phyloP scores from a whole-genome alignment of 2,113 vertebrate genomes.

The Peromyscus polionotus region DNA sequence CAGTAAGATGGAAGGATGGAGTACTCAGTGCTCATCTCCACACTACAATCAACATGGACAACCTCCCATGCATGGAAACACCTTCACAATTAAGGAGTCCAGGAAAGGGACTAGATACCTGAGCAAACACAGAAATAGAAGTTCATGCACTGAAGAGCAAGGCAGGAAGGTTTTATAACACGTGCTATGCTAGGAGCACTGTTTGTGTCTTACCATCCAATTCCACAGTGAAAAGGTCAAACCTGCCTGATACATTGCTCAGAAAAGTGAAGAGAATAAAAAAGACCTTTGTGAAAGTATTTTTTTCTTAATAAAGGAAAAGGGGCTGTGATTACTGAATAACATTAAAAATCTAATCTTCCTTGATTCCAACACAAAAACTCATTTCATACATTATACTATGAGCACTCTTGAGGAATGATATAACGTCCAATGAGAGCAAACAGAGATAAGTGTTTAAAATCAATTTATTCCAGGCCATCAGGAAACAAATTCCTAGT shows the following conservation, averaged over 20 bases:
- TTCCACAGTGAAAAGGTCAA: not conserved
- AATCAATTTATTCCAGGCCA: not conserved
- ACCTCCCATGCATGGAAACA: not conserved
- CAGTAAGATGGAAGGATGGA: not conserved
- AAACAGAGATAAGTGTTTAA: constrained; percentile 2
- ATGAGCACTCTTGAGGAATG: not conserved
- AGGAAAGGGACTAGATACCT: no score
- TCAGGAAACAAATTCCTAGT: not conserved
- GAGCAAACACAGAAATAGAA: not conserved
- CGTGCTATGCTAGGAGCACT: not conserved
- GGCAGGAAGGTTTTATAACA: not conserved
- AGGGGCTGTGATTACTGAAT: not conserved
- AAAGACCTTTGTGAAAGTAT: not conserved
- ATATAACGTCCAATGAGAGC: not conserved
- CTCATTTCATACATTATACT: not conserved
- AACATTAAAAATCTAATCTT: not conserved
- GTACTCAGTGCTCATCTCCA: no score
- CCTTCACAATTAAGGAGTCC: not conserved
- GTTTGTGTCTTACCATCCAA: not conserved
- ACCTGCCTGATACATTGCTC: not conserved
- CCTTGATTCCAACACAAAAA: not conserved
- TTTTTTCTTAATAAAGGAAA: constrained; percentile 1
- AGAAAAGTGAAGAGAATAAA: not conserved
- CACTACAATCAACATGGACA: not conserved
- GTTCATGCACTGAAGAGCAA: not conserved